These are phyloP conservation scores for Caenorhabditis virilis DNA, from an alignment of 2,888 invertebrate species.

Conservation along the genomic window DNA sequence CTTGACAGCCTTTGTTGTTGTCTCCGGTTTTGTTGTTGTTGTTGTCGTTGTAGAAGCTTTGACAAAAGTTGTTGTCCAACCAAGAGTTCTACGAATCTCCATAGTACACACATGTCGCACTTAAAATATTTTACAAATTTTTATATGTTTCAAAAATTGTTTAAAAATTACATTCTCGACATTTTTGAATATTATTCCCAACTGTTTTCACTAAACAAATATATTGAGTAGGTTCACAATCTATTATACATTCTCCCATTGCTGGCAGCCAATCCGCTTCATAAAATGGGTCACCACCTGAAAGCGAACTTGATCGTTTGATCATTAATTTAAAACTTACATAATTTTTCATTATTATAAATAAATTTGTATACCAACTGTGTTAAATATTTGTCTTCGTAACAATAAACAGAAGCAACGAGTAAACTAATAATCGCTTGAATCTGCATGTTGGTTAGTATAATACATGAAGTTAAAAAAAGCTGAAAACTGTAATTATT, in stretches of 20 bases:
- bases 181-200: constrained; percentile 1
- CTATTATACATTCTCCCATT: constrained; percentile 7
- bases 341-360: constrained; percentile 6
- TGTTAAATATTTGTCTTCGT: constrained; percentile 6
- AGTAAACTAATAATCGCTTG: neutral
- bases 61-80: constrained; percentile 5
- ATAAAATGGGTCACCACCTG: constrained; percentile 9
- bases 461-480: neutral
- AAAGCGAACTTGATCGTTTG: neutral
- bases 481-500: neutral
- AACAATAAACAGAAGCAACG: neutral
- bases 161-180: constrained; percentile 4
- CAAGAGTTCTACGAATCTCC: constrained; percentile 3
- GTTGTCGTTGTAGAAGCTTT: neutral
- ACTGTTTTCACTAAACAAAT: constrained; percentile 2
- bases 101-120: constrained; percentile 1
- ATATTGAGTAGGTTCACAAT: constrained; percentile 5
- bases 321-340: constrained; percentile 3
- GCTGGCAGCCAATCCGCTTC: constrained; percentile 8
- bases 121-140: neutral
- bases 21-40: neutral
- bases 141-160: neutral
- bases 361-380: constrained; percentile 7
- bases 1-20: no score
- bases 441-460: neutral